Conservation (phyloP, 2,113 vertebrate genomes). For the Mystacornis crossleyi region DNA sequence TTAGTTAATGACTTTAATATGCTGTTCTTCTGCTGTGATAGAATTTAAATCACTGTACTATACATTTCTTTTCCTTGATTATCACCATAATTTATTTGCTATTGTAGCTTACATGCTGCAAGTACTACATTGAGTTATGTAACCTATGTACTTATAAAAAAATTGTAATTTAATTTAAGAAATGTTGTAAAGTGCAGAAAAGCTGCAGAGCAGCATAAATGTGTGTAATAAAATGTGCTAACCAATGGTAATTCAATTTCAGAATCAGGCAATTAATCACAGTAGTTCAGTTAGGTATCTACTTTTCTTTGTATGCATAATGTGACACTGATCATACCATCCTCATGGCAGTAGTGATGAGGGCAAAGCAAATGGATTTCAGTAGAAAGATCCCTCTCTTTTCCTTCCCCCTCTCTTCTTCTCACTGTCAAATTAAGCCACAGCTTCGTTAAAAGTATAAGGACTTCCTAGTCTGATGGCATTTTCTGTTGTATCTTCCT, state of each 20-base stretch:
- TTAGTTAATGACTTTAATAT: not conserved
- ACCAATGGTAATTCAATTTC: not conserved
- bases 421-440: not conserved
- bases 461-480: not conserved
- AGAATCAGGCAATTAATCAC: conserved; percentile 1
- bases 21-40: not conserved
- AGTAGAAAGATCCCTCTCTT: not conserved
- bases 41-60: not conserved
- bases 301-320: not conserved
- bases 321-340: not conserved
- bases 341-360: not conserved
- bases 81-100: not conserved
- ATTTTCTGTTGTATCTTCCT: not conserved
- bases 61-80: not conserved
- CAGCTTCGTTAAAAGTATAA: not conserved
- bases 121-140: not conserved
- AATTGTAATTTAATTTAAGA: not conserved
- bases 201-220: not conserved
- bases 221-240: not conserved
- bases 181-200: conserved; percentile 3
- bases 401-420: not conserved
- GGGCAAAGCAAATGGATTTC: not conserved
- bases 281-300: not conserved
- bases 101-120: not conserved
- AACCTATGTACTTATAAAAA: not conserved